phyloP scores from a whole-genome alignment of 2,797 vertebrate species.

The Leuciscus waleckii region DNA sequence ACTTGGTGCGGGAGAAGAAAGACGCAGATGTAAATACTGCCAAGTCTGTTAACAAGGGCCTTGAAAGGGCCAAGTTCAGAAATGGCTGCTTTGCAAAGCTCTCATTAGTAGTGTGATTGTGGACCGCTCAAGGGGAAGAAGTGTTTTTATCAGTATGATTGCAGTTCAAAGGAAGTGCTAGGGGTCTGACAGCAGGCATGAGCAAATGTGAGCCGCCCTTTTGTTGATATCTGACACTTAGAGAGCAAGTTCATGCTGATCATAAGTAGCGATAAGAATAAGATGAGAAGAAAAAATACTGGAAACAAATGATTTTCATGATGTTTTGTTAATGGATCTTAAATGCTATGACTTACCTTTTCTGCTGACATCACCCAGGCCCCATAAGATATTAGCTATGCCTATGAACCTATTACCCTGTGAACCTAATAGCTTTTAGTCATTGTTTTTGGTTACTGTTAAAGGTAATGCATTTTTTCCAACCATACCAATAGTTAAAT shows the following conservation, averaged over 20 bases:
- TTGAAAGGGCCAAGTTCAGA: conserved; percentile 3
- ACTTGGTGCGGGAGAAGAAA: conserved; percentile 26
- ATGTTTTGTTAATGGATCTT: background rate
- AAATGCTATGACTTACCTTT: background rate
- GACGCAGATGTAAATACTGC: background rate
- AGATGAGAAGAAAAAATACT: background rate
- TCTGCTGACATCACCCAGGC: background rate
- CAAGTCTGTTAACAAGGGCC: conserved; percentile 12
- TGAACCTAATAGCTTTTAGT: background rate
- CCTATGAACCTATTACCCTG: background rate
- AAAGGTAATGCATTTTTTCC: background rate
- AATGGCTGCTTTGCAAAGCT: conserved; percentile 29
- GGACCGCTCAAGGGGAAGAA: background rate
- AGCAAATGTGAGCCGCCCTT: background rate
- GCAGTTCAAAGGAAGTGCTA: conserved; percentile 50
- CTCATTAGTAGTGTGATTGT: conserved; percentile 47
- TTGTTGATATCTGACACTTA: background rate
- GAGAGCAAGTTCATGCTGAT: background rate
- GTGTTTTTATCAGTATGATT: conserved; percentile 48
- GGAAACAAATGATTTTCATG: background rate
- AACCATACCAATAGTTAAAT: background rate
- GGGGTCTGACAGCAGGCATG: conserved; percentile 2
- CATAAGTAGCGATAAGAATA: background rate
- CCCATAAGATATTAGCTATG: background rate
- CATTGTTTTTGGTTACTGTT: background rate